These are phyloP conservation scores for Cuniculus paca DNA, from an alignment of 2,797 vertebrate species.

Conservation along the genomic window DNA sequence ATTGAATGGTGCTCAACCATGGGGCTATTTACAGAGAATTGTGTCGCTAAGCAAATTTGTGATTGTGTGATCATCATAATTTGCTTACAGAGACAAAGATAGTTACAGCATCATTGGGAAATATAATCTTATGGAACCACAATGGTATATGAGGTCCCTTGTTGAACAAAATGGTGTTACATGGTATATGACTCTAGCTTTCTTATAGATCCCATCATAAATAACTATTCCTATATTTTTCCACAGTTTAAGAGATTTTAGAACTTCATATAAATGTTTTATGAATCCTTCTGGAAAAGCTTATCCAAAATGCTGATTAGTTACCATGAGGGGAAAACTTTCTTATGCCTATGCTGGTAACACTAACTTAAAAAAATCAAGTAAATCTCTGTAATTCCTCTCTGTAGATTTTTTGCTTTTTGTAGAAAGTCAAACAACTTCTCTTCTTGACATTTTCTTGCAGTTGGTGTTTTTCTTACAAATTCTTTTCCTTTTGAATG, in stretches of 20 bases:
- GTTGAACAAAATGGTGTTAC: neutral
- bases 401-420: neutral
- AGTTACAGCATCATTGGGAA: neutral
- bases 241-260: neutral
- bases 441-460: neutral
- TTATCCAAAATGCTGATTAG: neutral
- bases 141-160: neutral
- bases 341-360: neutral
- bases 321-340: neutral
- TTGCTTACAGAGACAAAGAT: neutral
- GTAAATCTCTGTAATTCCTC: neutral
- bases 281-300: neutral
- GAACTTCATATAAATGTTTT: neutral
- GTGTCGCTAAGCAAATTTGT: fast-evolving
- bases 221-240: neutral
- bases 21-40: neutral
- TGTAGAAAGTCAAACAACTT: neutral
- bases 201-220: neutral
- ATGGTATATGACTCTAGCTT: neutral
- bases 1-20: neutral
- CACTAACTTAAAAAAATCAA: neutral
- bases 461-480: neutral
- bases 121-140: neutral
- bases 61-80: neutral
- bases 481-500: neutral